phyloP scores from a whole-genome alignment of 2,797 vertebrate genomes.

The Florisuga fusca region DNA sequence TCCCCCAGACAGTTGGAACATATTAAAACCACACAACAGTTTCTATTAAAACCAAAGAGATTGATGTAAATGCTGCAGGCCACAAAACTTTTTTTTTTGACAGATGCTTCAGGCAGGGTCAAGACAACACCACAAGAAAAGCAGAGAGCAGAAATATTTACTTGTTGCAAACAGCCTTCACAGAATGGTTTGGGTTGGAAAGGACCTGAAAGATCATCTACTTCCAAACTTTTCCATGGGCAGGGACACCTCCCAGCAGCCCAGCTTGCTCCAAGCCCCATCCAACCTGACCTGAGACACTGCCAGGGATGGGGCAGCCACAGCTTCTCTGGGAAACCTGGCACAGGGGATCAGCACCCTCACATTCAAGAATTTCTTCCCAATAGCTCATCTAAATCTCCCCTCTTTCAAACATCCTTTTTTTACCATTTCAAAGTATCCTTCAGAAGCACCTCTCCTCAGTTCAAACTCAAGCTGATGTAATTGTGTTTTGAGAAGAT shows the following conservation, averaged over 20 bases:
- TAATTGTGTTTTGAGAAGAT: neutral
- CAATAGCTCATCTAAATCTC: too few relatives aligned
- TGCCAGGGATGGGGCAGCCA: too few relatives aligned
- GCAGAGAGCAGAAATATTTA: neutral
- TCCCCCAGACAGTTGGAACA: neutral
- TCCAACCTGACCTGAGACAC: too few relatives aligned
- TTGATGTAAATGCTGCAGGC: neutral
- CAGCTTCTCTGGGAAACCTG: too few relatives aligned
- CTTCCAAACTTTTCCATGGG: too few relatives aligned
- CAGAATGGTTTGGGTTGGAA: too few relatives aligned
- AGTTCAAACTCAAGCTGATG: neutral
- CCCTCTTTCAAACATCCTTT: too few relatives aligned
- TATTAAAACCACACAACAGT: neutral
- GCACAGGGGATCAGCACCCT: too few relatives aligned
- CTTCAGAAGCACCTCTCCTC: neutral
- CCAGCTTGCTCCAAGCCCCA: too few relatives aligned
- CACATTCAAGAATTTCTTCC: too few relatives aligned
- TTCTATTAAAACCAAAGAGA: neutral
- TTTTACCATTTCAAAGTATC: neutral
- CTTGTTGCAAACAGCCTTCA: neutral
- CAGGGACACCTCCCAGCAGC: too few relatives aligned
- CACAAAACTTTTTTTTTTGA: neutral
- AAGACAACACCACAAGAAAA: neutral
- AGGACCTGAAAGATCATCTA: too few relatives aligned
- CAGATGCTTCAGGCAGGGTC: neutral